These are phyloP conservation scores for Azemiops feae DNA, from an alignment of 2,113 vertebrate species.

Conservation along the genomic window DNA sequence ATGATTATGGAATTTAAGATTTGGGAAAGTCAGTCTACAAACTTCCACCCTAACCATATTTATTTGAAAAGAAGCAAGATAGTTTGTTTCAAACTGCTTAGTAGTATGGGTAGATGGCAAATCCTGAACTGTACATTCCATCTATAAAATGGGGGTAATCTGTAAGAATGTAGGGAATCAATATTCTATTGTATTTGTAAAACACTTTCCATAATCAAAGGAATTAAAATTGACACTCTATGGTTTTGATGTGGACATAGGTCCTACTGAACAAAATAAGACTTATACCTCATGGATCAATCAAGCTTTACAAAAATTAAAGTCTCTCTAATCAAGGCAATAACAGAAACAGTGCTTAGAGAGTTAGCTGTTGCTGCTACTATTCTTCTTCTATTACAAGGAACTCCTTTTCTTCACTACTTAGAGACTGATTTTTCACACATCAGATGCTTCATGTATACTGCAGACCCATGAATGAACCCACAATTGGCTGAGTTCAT, in stretches of 20 bases:
- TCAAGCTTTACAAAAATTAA: background rate
- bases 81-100: background rate
- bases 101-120: background rate
- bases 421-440: background rate
- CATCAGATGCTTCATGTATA: background rate
- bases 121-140: background rate
- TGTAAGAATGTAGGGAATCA: background rate
- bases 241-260: background rate
- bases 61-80: background rate
- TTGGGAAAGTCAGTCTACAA: background rate
- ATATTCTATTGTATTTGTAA: background rate
- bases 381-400: no score
- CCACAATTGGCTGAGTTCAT: background rate
- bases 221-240: background rate
- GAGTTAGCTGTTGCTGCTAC: background rate
- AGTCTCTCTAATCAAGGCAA: background rate
- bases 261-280: background rate
- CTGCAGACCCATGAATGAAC: background rate
- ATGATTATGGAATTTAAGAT: background rate
- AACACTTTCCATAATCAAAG: background rate
- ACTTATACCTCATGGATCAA: background rate
- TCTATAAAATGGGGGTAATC: background rate
- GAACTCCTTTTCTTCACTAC: background rate
- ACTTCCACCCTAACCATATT: background rate
- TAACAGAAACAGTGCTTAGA: background rate